Evolutionary conservation across 2,797 vertebrate genomes (phyloP).

Genomic region (Jordanella pulchra): DNA sequence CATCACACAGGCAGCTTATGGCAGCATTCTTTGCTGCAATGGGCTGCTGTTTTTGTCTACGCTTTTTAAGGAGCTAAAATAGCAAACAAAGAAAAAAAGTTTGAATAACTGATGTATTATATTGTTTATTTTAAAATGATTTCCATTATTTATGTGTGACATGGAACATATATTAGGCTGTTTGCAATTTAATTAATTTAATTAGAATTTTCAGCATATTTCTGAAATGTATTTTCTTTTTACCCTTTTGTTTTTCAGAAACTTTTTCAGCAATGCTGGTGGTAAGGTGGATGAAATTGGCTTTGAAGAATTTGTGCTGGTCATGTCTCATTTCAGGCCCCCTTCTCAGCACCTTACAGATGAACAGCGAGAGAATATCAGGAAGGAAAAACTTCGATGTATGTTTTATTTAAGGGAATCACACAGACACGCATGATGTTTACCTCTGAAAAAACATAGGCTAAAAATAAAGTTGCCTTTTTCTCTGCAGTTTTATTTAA

Average conservation of each 20-base stretch:
- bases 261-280: conserved; percentile 77
- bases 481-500: conserved; percentile 89
- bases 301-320: conserved; percentile 92
- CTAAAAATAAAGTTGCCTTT: conserved; percentile 12
- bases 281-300: conserved; percentile 84
- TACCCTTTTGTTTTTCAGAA: conserved; percentile 69
- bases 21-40: not conserved
- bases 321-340: conserved; percentile 94
- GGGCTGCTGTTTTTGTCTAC: not conserved
- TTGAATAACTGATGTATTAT: not conserved
- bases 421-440: not conserved
- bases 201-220: not conserved
- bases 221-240: not conserved
- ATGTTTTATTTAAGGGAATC: conserved; percentile 33
- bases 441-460: not conserved
- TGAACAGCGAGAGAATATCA: conserved; percentile 83
- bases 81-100: not conserved
- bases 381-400: conserved; percentile 92
- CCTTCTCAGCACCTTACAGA: conserved; percentile 82
- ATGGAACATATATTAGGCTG: not conserved
- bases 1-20: no score
- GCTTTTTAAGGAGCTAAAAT: no score
- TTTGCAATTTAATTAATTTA: not conserved
- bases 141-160: not conserved
- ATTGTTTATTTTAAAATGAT: not conserved